Evolutionary conservation across 2,888 invertebrate genomes (phyloP).

Genomic region (Philonicus albiceps): DNA sequence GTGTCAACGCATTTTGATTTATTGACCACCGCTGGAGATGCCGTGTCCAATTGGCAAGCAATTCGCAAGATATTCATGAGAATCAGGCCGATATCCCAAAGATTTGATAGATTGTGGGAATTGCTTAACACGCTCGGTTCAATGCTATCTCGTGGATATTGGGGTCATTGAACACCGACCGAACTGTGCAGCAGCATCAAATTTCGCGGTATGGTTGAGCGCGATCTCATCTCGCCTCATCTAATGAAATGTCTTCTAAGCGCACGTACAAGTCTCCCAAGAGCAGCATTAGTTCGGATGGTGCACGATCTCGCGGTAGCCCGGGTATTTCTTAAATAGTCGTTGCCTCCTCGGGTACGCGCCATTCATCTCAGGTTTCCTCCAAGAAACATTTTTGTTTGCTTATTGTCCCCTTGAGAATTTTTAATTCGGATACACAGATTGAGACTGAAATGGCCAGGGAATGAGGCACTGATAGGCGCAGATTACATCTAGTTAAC

Average conservation of each 20-base stretch:
- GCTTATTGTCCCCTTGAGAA: conserved; percentile 3
- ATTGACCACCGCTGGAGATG: not conserved
- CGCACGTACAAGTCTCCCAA: not conserved
- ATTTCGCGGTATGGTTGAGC: not conserved
- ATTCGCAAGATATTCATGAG: conserved; percentile 16
- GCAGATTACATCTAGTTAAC: conserved; percentile 30
- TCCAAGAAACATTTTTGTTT: not conserved
- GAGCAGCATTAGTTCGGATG: not conserved
- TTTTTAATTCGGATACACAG: conserved; percentile 30
- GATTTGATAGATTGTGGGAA: conserved; percentile 21
- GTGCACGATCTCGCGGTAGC: not conserved
- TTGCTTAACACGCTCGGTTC: not conserved
- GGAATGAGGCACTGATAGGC: not conserved
- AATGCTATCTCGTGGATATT: not conserved
- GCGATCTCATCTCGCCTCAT: not conserved
- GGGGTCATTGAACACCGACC: not conserved
- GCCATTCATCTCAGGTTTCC: not conserved
- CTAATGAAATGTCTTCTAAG: not conserved
- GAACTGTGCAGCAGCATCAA: not conserved
- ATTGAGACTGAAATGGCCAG: not conserved
- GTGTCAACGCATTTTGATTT: conserved; percentile 33
- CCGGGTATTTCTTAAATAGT: not conserved
- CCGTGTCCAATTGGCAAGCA: conserved; percentile 5
- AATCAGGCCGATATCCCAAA: not conserved
- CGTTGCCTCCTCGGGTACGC: not conserved